Evolutionary conservation across 1,140 invertebrate species (phyloP).

Genomic region (Calliphora vicina): DNA sequence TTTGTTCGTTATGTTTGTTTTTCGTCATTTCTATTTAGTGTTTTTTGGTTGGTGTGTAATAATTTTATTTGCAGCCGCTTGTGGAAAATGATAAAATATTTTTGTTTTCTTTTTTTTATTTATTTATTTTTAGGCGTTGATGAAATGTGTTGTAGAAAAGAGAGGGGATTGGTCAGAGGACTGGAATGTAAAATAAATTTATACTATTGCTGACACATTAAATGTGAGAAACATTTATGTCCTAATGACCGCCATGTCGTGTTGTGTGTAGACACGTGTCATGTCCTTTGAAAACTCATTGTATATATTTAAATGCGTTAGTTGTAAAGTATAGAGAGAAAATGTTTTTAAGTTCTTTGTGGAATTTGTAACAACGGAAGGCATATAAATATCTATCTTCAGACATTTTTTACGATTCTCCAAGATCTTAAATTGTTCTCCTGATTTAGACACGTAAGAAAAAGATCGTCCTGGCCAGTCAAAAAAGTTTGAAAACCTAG

Average conservation of each 20-base stretch:
- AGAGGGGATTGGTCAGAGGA: neutral
- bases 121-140: neutral
- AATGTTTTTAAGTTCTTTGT: no score
- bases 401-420: no score
- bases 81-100: neutral
- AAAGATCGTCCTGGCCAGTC: no score
- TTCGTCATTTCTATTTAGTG: neutral
- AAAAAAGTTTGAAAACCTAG: no score
- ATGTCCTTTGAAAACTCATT: neutral
- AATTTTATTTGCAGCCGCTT: neutral
- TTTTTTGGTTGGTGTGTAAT: neutral
- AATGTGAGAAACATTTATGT: neutral
- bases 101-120: no score
- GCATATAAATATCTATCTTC: no score
- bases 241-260: neutral
- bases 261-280: neutral
- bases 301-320: neutral
- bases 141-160: neutral
- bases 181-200: neutral
- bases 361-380: no score
- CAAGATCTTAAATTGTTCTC: no score
- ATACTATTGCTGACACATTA: constrained; percentile 23
- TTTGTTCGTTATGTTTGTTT: neutral
- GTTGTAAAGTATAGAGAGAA: neutral
- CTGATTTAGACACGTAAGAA: no score